A percentile compares a stretch with the other conserved stretches of the same genome.
Conservation (phyloP, 2,797 vertebrate genomes). For the Diplodus puntazzo region DNA sequence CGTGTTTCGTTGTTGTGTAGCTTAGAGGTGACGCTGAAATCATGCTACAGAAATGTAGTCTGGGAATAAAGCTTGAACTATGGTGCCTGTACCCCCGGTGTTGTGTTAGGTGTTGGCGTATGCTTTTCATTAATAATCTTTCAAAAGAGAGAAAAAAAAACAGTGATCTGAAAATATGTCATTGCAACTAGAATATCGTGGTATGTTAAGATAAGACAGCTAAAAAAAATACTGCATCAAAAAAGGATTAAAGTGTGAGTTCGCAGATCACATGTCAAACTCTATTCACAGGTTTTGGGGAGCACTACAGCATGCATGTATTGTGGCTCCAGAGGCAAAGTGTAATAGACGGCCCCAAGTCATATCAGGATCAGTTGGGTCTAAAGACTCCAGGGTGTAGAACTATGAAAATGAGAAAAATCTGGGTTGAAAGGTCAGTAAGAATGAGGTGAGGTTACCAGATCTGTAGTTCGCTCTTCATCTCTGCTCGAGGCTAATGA, state of each 20-base stretch:
- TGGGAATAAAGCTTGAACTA: too few relatives aligned
- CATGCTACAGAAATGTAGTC: too few relatives aligned
- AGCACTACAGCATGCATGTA: neutral
- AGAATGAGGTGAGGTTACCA: neutral
- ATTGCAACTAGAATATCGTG: neutral
- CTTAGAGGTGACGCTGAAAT: too few relatives aligned
- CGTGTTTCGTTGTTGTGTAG: too few relatives aligned
- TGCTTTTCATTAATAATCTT: too few relatives aligned
- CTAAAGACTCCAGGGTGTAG: neutral
- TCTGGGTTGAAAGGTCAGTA: neutral
- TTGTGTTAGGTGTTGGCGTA: too few relatives aligned
- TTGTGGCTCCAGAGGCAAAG: neutral
- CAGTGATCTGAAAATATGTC: too few relatives aligned
- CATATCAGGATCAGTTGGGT: neutral
- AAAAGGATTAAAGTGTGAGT: neutral
- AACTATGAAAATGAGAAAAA: neutral
- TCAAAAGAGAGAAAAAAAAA: too few relatives aligned
- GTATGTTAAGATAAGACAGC: neutral
- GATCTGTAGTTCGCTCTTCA: neutral
- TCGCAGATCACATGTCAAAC: neutral
- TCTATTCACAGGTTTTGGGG: neutral
- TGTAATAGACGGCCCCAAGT: neutral
- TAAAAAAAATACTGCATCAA: neutral
- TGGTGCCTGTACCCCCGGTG: too few relatives aligned
- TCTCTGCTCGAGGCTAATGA: neutral